phyloP scores from a whole-genome alignment of 1,140 invertebrate species.

The Theocolax elegans region DNA sequence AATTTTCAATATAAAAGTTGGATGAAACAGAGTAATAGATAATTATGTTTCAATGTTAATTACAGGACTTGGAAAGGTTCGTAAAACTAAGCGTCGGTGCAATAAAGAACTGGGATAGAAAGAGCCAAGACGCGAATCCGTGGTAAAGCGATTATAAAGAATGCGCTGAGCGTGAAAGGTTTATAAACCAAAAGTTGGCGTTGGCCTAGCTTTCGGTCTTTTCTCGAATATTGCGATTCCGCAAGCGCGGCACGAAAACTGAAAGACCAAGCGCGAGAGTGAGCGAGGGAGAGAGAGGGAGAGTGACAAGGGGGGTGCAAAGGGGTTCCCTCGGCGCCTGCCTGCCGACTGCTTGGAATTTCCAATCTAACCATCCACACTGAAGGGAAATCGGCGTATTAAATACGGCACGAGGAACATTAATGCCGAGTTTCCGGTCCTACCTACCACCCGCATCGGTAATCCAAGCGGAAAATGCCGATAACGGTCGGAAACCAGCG shows the following conservation, averaged over 20 bases:
- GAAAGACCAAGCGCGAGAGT: background rate
- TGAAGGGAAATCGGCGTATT: slow-evolving; percentile 13
- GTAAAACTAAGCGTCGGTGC: too few species aligned
- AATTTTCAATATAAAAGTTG: too few species aligned
- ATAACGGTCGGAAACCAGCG: background rate
- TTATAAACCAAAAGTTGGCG: slow-evolving; percentile 28
- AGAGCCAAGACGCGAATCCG: background rate
- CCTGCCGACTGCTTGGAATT: slow-evolving; percentile 8
- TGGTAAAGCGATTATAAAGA: slow-evolving; percentile 8
- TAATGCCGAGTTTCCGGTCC: slow-evolving; percentile 1
- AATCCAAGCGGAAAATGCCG: slow-evolving; percentile 22
- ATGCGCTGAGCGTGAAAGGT: slow-evolving; percentile 14
- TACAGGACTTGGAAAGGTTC: too few species aligned
- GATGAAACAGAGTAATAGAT: too few species aligned
- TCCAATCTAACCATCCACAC: slow-evolving; percentile 17
- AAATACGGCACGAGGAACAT: slow-evolving; percentile 5
- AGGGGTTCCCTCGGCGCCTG: background rate
- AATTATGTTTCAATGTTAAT: too few species aligned
- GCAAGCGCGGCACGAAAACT: background rate
- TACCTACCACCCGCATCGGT: background rate
- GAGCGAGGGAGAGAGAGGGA: background rate
- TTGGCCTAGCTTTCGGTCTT: background rate
- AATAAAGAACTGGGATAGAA: too few species aligned
- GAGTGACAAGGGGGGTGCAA: background rate
- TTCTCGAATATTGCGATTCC: slow-evolving; percentile 17